phyloP scores from a whole-genome alignment of 2,888 invertebrate genomes.

The Rotaria socialis region DNA sequence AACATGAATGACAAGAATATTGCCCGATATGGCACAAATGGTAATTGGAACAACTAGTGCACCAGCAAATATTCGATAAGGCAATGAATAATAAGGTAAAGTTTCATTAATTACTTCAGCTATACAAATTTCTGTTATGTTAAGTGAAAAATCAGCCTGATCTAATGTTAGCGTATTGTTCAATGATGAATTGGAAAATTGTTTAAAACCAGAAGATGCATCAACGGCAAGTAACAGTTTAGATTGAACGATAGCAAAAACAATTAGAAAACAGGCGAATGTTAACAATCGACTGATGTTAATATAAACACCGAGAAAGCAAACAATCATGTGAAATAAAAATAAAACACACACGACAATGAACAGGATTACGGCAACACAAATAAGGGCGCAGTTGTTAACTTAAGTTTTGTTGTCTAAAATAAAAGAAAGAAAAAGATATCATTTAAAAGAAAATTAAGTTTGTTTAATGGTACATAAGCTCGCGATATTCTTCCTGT shows the following conservation, averaged over 20 bases:
- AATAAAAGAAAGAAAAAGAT: neutral
- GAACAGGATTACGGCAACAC: neutral
- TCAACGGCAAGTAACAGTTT: neutral
- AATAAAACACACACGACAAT: neutral
- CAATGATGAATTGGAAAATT: neutral
- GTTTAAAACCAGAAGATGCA: neutral
- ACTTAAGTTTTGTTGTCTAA: conserved; percentile 14
- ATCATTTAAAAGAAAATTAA: neutral
- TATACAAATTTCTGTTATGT: neutral
- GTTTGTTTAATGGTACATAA: neutral
- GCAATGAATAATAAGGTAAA: conserved; percentile 25
- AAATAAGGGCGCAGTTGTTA: neutral
- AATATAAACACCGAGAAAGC: neutral
- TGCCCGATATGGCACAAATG: neutral
- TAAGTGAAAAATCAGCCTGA: neutral
- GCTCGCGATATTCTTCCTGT: neutral
- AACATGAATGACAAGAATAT: conserved; percentile 31
- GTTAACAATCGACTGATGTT: neutral
- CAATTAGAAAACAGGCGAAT: conserved; percentile 14
- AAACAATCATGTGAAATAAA: neutral
- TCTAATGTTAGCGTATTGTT: neutral
- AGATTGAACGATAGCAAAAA: neutral
- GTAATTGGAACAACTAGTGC: neutral
- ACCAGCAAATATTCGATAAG: conserved; percentile 31
- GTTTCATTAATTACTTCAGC: neutral